A percentile compares a stretch with the other conserved stretches of the same genome.
phyloP scores from a whole-genome alignment of 2,113 vertebrate species.

The Zosterops lateralis region DNA sequence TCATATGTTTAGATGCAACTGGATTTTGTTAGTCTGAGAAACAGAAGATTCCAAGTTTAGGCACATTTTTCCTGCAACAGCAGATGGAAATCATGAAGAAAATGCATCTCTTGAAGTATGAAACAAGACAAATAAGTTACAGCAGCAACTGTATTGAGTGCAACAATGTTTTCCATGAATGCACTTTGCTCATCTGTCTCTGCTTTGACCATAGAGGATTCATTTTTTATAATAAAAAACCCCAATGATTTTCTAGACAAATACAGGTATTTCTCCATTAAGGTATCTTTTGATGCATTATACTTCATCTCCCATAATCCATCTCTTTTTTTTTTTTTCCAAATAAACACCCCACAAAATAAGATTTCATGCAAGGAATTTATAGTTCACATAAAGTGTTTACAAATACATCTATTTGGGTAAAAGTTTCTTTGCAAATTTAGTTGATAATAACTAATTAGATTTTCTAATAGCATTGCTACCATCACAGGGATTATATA shows the following conservation, averaged over 20 bases:
- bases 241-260: neutral
- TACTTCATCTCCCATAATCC: neutral
- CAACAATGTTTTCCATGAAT: neutral
- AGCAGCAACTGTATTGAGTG: neutral
- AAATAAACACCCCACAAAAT: neutral
- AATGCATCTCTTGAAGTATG: neutral
- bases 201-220: neutral
- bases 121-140: slow-evolving; percentile 21
- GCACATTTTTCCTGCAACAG: neutral
- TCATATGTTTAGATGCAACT: neutral
- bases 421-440: slow-evolving; percentile 60
- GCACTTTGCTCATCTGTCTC: neutral
- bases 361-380: slow-evolving; percentile 14
- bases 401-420: slow-evolving; percentile 42
- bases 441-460: slow-evolving; percentile 65
- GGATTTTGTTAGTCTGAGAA: neutral
- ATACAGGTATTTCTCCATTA: neutral
- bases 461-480: slow-evolving; percentile 60
- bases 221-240: neutral
- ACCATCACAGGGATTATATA: slow-evolving; percentile 47
- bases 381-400: slow-evolving; percentile 25
- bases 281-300: neutral
- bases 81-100: neutral
- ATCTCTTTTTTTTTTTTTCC: neutral
- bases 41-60: neutral